These are phyloP conservation scores for Rhinolophus ferrumequinum DNA, from an alignment of 2,113 vertebrate species.

Conservation along the genomic window DNA sequence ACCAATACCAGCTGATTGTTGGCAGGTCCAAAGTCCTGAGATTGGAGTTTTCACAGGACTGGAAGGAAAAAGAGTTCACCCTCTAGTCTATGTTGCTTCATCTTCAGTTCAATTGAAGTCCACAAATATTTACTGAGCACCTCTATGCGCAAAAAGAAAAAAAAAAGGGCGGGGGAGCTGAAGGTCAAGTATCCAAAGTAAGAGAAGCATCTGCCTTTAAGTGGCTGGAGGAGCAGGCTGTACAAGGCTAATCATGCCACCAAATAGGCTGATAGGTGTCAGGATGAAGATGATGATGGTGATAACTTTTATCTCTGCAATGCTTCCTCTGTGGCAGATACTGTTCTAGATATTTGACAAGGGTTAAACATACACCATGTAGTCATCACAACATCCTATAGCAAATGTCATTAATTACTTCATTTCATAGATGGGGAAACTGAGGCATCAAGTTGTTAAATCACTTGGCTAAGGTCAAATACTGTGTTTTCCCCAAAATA, in stretches of 20 bases:
- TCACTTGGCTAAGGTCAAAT: not conserved
- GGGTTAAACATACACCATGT: not conserved
- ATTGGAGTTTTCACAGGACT: not conserved
- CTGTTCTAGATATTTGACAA: not conserved
- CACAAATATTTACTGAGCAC: slow-evolving; percentile 10
- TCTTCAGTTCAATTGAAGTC: slow-evolving; percentile 13
- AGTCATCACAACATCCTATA: not conserved
- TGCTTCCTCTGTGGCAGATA: not conserved
- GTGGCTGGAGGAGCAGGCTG: too few species aligned
- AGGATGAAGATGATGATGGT: too few species aligned
- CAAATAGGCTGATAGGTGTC: not conserved
- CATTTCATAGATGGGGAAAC: not conserved
- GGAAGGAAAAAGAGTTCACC: not conserved
- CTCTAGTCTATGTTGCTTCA: not conserved
- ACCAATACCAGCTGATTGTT: not conserved
- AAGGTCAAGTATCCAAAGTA: not conserved
- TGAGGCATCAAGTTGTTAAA: not conserved
- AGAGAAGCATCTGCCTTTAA: not conserved
- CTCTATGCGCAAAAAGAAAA: not conserved
- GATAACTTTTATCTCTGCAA: not conserved
- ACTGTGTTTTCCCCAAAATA: too few species aligned
- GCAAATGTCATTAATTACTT: not conserved
- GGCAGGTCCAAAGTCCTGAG: not conserved
- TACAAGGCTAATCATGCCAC: not conserved
- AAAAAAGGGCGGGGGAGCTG: not conserved